Conservation (phyloP, 2,797 vertebrate species). For the Echiichthys vipera region DNA sequence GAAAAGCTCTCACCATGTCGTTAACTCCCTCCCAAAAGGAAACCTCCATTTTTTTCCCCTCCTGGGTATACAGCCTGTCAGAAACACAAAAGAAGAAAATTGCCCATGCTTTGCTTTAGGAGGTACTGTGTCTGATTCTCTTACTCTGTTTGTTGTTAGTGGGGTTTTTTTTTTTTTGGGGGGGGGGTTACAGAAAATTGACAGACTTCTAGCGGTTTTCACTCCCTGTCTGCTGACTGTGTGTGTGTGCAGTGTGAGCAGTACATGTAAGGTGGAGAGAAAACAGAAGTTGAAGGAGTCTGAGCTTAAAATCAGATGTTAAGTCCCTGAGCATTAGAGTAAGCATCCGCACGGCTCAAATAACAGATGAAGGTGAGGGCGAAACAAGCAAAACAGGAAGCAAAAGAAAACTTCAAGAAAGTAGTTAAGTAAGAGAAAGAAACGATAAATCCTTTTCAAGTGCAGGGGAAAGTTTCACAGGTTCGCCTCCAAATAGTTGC, state of each 20-base stretch:
- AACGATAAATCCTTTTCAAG: conserved; percentile 30
- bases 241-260: conserved; percentile 25
- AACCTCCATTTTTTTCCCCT: conserved; percentile 57
- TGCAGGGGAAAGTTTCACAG: conserved; percentile 11
- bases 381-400: conserved; percentile 2
- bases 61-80: conserved; percentile 64
- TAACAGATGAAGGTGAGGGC: conserved; percentile 22
- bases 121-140: conserved; percentile 60
- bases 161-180: conserved; percentile 11
- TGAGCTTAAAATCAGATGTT: conserved; percentile 69
- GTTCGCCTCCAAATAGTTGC: conserved; percentile 37
- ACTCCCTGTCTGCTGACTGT: conserved; percentile 21
- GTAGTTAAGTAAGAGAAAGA: conserved; percentile 23
- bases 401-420: conserved; percentile 25
- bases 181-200: conserved; percentile 64
- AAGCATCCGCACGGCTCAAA: conserved; percentile 41
- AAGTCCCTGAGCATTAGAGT: conserved; percentile 42
- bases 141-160: conserved; percentile 54
- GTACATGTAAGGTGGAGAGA: conserved; percentile 7
- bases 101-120: conserved; percentile 68
- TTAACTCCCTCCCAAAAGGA: conserved; percentile 75
- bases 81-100: conserved; percentile 72
- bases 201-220: conserved; percentile 55
- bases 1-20: conserved; percentile 73
- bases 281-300: conserved; percentile 40